A percentile compares a stretch with the other conserved stretches of the same genome.
Evolutionary conservation across 2,888 invertebrate species (phyloP).

Genomic region (Dicranocentrus wangi): DNA sequence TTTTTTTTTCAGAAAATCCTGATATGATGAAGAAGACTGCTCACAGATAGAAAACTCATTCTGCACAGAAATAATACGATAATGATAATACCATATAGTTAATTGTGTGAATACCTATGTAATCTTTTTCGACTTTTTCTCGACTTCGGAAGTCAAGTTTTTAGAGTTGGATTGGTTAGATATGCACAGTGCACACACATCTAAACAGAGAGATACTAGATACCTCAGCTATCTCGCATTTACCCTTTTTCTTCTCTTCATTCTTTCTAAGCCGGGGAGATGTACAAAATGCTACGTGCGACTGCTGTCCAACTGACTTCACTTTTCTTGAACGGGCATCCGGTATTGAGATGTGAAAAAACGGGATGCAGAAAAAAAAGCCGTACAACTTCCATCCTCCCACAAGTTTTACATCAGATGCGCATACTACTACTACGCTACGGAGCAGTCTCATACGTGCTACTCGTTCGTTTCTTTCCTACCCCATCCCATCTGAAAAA

Average conservation of each 20-base stretch:
- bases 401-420: constrained; percentile 20
- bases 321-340: constrained; percentile 57
- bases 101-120: constrained; percentile 43
- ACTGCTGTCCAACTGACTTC: constrained; percentile 62
- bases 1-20: neutral
- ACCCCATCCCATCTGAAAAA: too few relatives aligned
- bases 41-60: too few relatives aligned
- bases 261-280: constrained; percentile 11
- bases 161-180: neutral
- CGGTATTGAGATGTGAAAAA: constrained; percentile 58
- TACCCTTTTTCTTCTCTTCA: constrained; percentile 19
- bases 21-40: constrained; percentile 10
- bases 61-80: neutral
- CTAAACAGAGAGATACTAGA: too few relatives aligned
- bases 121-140: constrained; percentile 49
- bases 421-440: too few relatives aligned
- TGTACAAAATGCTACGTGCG: constrained; percentile 43
- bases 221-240: too few relatives aligned
- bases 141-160: constrained; percentile 42
- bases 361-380: constrained; percentile 57
- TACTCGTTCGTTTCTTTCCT: neutral
- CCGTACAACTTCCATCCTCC: constrained; percentile 59
- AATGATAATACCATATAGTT: neutral
- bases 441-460: too few relatives aligned
- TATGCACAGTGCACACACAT: too few relatives aligned